Evolutionary conservation across 2,888 invertebrate genomes (phyloP).

Genomic region (Phengaris alcon): DNA sequence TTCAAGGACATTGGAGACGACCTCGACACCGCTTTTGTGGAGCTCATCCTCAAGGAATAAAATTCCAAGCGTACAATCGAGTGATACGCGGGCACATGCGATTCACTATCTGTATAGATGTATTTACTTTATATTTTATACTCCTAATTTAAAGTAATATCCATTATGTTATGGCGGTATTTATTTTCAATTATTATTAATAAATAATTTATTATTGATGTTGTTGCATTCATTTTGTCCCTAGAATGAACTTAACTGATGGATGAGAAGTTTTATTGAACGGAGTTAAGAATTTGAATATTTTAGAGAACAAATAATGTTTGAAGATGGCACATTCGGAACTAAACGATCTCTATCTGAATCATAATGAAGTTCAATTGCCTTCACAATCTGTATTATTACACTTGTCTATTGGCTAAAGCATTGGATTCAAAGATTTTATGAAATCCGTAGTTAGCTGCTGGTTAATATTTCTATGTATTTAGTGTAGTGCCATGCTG

Average conservation of each 20-base stretch:
- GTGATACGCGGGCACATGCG: slow-evolving; percentile 49
- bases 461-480: neutral
- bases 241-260: neutral
- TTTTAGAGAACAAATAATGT: neutral
- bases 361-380: no score
- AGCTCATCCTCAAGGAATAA: slow-evolving; percentile 89
- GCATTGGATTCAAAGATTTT: no score
- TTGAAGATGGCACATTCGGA: no score
- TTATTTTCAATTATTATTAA: slow-evolving; percentile 72
- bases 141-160: slow-evolving; percentile 72
- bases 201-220: slow-evolving; percentile 69
- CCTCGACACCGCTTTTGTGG: slow-evolving; percentile 99
- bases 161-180: slow-evolving; percentile 74
- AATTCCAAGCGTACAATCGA: slow-evolving; percentile 24
- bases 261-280: neutral
- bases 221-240: slow-evolving; percentile 48
- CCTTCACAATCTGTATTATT: no score
- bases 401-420: no score
- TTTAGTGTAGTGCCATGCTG: neutral
- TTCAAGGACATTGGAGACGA: slow-evolving; percentile 99
- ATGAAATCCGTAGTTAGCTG: neutral
- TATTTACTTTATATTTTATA: slow-evolving; percentile 73
- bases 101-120: slow-evolving; percentile 58
- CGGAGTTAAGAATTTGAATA: neutral
- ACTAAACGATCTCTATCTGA: no score